A percentile compares a stretch with the other conserved stretches of the same genome.
These are phyloP conservation scores for Agrotis segetum DNA, from an alignment of 2,888 invertebrate genomes.

Conservation along the genomic window DNA sequence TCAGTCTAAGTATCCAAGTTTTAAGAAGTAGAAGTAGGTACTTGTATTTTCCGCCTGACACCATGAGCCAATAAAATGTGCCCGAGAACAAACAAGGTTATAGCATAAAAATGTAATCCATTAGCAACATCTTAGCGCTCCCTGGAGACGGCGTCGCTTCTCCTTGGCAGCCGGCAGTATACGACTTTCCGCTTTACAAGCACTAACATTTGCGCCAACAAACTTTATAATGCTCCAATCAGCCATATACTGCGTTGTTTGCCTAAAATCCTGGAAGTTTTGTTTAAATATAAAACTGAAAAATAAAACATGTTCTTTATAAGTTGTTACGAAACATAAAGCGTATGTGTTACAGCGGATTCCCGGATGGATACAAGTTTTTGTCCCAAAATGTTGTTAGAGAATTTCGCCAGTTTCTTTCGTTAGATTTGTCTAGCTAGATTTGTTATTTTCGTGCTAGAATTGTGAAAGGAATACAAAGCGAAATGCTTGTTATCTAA, in stretches of 20 bases:
- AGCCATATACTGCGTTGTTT: slow-evolving; percentile 35
- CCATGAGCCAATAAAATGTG: slow-evolving; percentile 16
- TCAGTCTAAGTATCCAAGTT: neutral
- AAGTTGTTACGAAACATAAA: slow-evolving; percentile 32
- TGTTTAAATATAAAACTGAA: slow-evolving; percentile 44
- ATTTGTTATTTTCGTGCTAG: slow-evolving; percentile 6
- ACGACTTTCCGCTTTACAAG: slow-evolving; percentile 23
- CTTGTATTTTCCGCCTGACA: neutral
- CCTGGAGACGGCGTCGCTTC: slow-evolving; percentile 1
- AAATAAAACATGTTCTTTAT: slow-evolving; percentile 48
- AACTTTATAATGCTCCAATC: slow-evolving; percentile 50
- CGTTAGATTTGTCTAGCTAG: slow-evolving; percentile 12
- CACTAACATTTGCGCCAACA: slow-evolving; percentile 33
- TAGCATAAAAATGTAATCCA: slow-evolving; percentile 50
- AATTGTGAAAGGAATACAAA: slow-evolving; percentile 1
- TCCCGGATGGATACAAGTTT: slow-evolving; percentile 37
- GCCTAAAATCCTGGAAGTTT: slow-evolving; percentile 25
- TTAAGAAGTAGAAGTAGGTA: neutral
- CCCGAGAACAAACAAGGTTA: slow-evolving; percentile 8
- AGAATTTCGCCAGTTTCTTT: neutral
- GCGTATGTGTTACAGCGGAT: slow-evolving; percentile 35
- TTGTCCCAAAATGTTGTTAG: slow-evolving; percentile 18
- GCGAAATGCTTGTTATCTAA: neutral
- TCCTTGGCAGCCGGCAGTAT: slow-evolving; percentile 8
- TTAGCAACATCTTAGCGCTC: slow-evolving; percentile 37